Evolutionary conservation across 2,888 invertebrate genomes (phyloP), one percentile per base, ranked within the genome.

Genomic region (Selenia dentaria): DNA sequence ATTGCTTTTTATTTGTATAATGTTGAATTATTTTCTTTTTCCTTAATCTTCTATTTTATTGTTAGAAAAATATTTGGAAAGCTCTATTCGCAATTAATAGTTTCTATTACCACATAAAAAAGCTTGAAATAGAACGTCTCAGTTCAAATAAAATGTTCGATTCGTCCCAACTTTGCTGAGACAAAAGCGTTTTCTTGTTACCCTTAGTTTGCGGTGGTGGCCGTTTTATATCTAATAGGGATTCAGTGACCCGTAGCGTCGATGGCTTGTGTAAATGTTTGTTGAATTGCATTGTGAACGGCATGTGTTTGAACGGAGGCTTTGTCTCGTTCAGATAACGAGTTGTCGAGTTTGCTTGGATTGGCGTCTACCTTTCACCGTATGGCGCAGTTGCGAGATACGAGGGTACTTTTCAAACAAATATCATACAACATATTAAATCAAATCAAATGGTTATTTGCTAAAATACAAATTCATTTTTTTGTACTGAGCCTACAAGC

Each of bases 151-250:
- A 36, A 43, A 26, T 37, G 32, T 44, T 26, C 42, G 22, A 36
- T 43, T 32, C 32, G 22, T 37, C 46, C 40, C 46, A 22, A 46
- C 35, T 40, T 32, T 12, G 29, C 22, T 31, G 35, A 46, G 34
- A 38, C 39, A 39, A 46, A 46, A 46, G 46, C 46, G 35, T 46
- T 46, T 40, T 40, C 46, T 46, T 36, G 46, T 46, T 36, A 18
- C 35, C n/a, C 25, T 14, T 10, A 20, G 26, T 46, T 46, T 39
- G 46, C 29, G 39, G 39, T 29, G 10, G 44, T 11, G 14, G 12
- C 8, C 34, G 16, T 40, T 46, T 46, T 46, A 40, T 32, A 40
- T 40, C 13, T 24, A n/a, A 28, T 24, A 24, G 26, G 13, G 13
- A 46, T 22, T 35, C 46, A 35, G 31, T 40, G 40, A 46, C 46